phyloP scores from a whole-genome alignment of 1,140 invertebrate genomes.

The Campoletis sonorensis region DNA sequence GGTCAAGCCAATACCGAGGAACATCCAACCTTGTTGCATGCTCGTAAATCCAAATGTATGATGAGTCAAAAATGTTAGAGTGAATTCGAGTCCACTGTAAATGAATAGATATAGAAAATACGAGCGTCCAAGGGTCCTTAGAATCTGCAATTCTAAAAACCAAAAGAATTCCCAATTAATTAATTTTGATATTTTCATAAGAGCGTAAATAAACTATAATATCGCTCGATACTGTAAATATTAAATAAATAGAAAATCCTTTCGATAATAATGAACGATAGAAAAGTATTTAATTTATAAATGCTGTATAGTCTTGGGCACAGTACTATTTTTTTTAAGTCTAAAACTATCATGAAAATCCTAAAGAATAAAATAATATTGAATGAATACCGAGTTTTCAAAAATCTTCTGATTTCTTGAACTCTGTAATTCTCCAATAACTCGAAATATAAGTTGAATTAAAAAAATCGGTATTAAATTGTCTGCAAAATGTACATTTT shows the following conservation, averaged over 20 bases:
- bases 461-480: background rate
- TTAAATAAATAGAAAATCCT: background rate
- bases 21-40: slow-evolving; percentile 99
- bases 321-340: too few species aligned
- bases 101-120: slow-evolving; percentile 98
- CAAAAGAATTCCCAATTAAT: slow-evolving; percentile 4
- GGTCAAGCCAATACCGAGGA: slow-evolving; percentile 92
- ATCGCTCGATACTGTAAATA: background rate
- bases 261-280: too few species aligned
- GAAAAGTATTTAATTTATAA: too few species aligned
- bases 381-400: too few species aligned
- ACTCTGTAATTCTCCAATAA: too few species aligned
- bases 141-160: slow-evolving; percentile 79
- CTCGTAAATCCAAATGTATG: slow-evolving; percentile 93
- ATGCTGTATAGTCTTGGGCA: too few species aligned
- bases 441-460: too few species aligned
- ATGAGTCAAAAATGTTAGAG: slow-evolving; percentile 97
- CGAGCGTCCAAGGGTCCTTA: slow-evolving; percentile 87
- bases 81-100: slow-evolving; percentile 98
- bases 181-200: background rate
- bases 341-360: background rate
- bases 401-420: too few species aligned
- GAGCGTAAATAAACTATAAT: background rate
- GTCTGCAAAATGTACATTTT: too few species aligned
- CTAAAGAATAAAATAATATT: too few species aligned